A percentile compares a stretch with the other conserved stretches of the same genome.
These are phyloP conservation scores for Polypedilum pembai DNA, from an alignment of 1,140 invertebrate genomes.

Conservation along the genomic window DNA sequence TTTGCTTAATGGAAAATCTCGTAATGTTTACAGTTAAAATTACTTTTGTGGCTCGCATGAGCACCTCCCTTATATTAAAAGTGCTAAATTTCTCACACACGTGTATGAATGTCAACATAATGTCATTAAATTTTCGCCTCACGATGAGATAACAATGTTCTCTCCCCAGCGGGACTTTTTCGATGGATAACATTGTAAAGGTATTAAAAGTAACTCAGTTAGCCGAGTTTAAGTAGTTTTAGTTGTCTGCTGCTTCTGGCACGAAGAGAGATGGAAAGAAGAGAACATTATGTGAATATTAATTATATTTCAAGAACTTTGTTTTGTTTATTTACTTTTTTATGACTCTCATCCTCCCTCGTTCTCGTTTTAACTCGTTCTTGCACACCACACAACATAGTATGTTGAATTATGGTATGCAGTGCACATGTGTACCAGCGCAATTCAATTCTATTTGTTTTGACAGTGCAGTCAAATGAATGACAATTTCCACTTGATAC, in stretches of 20 bases:
- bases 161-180: not conserved
- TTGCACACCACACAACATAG: not conserved
- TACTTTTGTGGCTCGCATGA: not conserved
- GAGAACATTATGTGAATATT: constrained; percentile 5
- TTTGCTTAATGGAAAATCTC: not conserved
- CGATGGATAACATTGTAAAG: not conserved
- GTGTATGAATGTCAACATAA: not conserved
- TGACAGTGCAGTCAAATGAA: not conserved
- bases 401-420: not conserved
- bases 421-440: not conserved
- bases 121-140: constrained; percentile 24
- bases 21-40: not conserved
- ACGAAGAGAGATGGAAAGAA: not conserved
- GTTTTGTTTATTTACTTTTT: not conserved
- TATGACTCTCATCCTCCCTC: constrained; percentile 3
- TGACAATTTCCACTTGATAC: constrained; percentile 10
- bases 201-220: not conserved
- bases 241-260: not conserved
- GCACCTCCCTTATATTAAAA: not conserved
- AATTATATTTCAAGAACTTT: not conserved
- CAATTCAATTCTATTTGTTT: constrained; percentile 6
- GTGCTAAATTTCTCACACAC: not conserved
- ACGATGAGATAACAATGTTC: not conserved
- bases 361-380: not conserved
- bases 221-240: not conserved